Evolutionary conservation across 2,113 vertebrate species (phyloP), one percentile per base, ranked within the genome.

Genomic region (Saguinus midas): DNA sequence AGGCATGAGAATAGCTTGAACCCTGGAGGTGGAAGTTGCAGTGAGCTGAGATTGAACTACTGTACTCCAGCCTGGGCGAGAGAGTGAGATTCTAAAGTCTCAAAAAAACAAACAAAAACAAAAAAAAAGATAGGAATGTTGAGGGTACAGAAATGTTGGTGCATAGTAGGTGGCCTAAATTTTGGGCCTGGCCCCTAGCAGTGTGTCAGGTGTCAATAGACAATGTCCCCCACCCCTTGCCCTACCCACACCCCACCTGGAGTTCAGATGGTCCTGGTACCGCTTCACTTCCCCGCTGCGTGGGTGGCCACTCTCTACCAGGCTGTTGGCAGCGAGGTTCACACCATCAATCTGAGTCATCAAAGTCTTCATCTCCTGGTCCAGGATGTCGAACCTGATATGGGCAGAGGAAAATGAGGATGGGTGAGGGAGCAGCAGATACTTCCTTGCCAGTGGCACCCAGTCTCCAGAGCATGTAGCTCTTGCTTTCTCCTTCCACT

Each of bases 221-320:
- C 55, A 68, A 55, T 21, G 14, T 6, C 4, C 40, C 21, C 76
- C 13, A 29, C 21, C 29, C 50, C 9, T 16, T 29, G n/a, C 52
- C 66, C 50, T 7, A 6, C 23, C 76, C n/a, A 37, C 6, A 57
- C 8, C 68, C 8, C 97, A 99, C 99, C 99, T 99, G 91, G 98
- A 98, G 25, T 99, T 99, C 95, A 99, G 99, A 95, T 98, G 98
- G 37, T 98, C 97, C 98, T 98, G 99, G 98, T 98, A 99, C 64
- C 99, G 98, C 90, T 99, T 99, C 68, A 99, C 99, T 93, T 99
- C 99, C 23, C 98, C 99, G 76, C 99, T 99, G 87, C 99, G 99
- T 0, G 99, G 99, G 95, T 99, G 99, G 90, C 99, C 98, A 25
- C 99, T 98, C 27, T 99, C 99, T 84, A 99, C 98, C 1, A 99